These are phyloP conservation scores for Apis dorsata DNA, from an alignment of 1,140 invertebrate genomes.

Conservation along the genomic window DNA sequence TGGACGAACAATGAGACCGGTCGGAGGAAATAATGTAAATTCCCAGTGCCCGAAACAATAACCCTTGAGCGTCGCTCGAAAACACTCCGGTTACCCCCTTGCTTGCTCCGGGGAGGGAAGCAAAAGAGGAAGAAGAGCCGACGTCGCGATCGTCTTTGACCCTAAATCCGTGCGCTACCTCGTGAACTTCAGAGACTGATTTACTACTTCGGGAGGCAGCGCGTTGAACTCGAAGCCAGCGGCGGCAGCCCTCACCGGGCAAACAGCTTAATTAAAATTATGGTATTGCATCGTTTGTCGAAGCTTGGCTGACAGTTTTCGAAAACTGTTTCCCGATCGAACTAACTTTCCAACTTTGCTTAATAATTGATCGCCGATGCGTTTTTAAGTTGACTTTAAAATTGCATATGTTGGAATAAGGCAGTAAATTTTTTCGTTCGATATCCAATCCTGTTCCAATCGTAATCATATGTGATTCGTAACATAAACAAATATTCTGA, in stretches of 20 bases:
- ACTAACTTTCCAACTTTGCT: background rate
- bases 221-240: conserved; percentile 10
- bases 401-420: too few species aligned
- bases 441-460: too few species aligned
- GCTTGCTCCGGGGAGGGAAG: background rate
- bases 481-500: too few species aligned
- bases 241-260: too few species aligned
- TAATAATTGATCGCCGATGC: background rate
- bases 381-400: too few species aligned
- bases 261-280: conserved; percentile 43
- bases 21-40: conserved; percentile 66
- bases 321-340: background rate
- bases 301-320: background rate
- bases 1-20: conserved; percentile 63
- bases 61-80: conserved; percentile 65
- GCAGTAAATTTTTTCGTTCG: too few species aligned
- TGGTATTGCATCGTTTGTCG: background rate
- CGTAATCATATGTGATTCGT: too few species aligned
- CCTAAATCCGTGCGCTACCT: conserved; percentile 50
- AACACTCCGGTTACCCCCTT: conserved; percentile 53
- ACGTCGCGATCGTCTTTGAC: conserved; percentile 58
- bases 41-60: conserved; percentile 65
- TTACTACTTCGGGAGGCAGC: conserved; percentile 38
- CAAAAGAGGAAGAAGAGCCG: conserved; percentile 37
- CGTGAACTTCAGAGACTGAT: conserved; percentile 36